Evolutionary conservation across 2,888 invertebrate species (phyloP).

Genomic region (Heteromyza rotundicornis): DNA sequence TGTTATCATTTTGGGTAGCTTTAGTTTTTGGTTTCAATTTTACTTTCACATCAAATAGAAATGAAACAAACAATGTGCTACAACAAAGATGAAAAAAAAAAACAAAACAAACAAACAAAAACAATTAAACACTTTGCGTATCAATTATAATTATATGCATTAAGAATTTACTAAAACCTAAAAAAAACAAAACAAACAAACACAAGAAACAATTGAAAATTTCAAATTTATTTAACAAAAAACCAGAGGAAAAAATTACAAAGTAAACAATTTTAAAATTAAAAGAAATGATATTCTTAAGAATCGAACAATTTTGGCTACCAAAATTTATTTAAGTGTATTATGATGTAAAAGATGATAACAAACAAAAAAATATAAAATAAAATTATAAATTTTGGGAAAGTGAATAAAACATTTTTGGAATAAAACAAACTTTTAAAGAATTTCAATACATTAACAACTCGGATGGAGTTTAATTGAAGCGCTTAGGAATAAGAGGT

Average conservation of each 20-base stretch:
- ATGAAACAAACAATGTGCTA: too few relatives aligned
- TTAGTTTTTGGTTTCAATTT: too few relatives aligned
- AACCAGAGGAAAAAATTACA: background rate
- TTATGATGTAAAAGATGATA: background rate
- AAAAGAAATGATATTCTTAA: background rate
- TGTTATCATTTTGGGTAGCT: too few relatives aligned
- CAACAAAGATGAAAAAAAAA: too few relatives aligned
- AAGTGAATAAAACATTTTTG: background rate
- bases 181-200: conserved; percentile 1
- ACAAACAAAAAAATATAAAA: background rate
- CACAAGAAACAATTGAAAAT: background rate
- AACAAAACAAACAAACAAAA: too few relatives aligned
- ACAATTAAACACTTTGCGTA: conserved; percentile 9
- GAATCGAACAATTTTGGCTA: conserved; percentile 15
- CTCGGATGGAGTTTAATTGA: too few relatives aligned
- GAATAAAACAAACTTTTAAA: background rate
- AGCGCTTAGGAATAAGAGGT: too few relatives aligned
- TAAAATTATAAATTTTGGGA: conserved; percentile 16
- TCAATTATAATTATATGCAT: conserved; percentile 17
- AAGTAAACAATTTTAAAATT: background rate
- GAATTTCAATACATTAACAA: conserved; percentile 1
- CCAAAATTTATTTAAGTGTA: conserved; percentile 16
- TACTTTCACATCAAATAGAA: too few relatives aligned
- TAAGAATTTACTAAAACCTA: conserved; percentile 12
- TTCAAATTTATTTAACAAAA: background rate